These are phyloP conservation scores for Syngnathoides biaculeatus DNA, from an alignment of 2,113 vertebrate genomes.

Conservation along the genomic window DNA sequence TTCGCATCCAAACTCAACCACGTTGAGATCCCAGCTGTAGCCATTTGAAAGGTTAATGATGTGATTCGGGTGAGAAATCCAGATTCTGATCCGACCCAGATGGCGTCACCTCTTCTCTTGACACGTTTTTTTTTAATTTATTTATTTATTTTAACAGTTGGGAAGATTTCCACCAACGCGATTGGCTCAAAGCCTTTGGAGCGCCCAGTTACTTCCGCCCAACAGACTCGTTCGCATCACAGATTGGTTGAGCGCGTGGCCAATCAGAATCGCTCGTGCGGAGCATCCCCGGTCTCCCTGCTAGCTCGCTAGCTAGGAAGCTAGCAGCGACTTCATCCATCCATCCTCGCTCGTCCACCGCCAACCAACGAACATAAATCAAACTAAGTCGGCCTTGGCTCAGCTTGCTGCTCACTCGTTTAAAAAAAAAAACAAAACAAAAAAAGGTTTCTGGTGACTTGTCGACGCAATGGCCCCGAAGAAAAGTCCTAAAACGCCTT, in stretches of 20 bases:
- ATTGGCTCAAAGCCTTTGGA: conserved; percentile 23
- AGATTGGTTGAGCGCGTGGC: conserved; percentile 7
- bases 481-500: conserved; percentile 7
- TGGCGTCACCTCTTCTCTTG: conserved; percentile 36
- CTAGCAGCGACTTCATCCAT: background rate
- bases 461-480: conserved; percentile 6
- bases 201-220: conserved; percentile 16
- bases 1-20: background rate
- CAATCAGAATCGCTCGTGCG: conserved; percentile 43
- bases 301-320: conserved; percentile 18
- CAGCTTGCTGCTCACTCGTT: background rate
- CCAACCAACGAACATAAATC: background rate
- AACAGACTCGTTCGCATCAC: rapidly evolving
- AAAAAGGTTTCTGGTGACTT: background rate
- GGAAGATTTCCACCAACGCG: conserved; percentile 3
- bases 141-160: conserved; percentile 22
- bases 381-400: background rate
- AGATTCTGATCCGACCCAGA: conserved; percentile 22
- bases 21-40: background rate
- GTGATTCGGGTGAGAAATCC: background rate
- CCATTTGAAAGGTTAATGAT: background rate
- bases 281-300: conserved; percentile 43
- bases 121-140: conserved; percentile 58
- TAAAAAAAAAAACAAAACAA: too few species aligned
- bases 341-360: background rate